phyloP scores from a whole-genome alignment of 1,140 invertebrate genomes.

The Maconellicoccus hirsutus region DNA sequence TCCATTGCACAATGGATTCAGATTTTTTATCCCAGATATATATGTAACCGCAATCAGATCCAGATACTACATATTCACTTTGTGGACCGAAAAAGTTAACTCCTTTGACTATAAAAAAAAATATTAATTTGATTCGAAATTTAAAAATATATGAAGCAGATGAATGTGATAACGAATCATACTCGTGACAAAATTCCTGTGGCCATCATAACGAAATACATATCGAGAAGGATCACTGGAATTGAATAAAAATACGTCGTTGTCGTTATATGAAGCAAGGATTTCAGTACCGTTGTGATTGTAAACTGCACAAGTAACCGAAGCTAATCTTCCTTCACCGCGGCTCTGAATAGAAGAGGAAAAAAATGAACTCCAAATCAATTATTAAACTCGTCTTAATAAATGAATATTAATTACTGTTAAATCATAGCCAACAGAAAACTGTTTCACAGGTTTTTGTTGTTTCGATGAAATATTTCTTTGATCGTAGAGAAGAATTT shows the following conservation, averaged over 20 bases:
- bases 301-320: conserved; percentile 80
- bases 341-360: neutral
- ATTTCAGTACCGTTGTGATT: conserved; percentile 85
- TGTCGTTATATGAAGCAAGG: conserved; percentile 84
- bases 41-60: conserved; percentile 90
- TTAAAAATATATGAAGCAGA: too few species aligned
- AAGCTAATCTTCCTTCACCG: neutral
- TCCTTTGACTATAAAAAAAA: conserved; percentile 59
- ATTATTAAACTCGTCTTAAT: neutral
- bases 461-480: conserved; percentile 40
- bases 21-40: conserved; percentile 88
- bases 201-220: conserved; percentile 64
- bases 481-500: conserved; percentile 53
- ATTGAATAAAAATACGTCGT: conserved; percentile 86
- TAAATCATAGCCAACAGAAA: neutral
- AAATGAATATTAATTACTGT: neutral
- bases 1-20: conserved; percentile 76
- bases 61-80: conserved; percentile 82
- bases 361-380: neutral
- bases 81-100: conserved; percentile 87
- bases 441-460: neutral
- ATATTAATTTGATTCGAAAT: neutral
- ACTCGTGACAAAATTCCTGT: conserved; percentile 60
- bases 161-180: neutral
- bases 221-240: conserved; percentile 46